These are phyloP conservation scores for Setipinna tenuifilis DNA, from an alignment of 2,797 vertebrate genomes.

Conservation along the genomic window DNA sequence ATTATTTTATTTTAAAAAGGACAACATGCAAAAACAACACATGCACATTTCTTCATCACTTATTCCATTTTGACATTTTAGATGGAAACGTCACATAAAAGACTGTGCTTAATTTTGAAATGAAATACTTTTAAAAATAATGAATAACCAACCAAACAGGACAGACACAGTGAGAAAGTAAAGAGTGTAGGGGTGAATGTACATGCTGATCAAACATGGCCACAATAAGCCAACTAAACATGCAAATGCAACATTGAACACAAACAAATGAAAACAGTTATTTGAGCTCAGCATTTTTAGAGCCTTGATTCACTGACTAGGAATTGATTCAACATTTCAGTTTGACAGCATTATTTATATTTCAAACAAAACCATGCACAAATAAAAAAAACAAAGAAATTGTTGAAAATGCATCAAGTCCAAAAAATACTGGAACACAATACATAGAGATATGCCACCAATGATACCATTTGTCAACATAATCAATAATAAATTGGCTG, in stretches of 20 bases:
- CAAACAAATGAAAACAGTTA: not conserved
- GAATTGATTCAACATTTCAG: not conserved
- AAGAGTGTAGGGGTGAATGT: not conserved
- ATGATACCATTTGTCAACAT: not conserved
- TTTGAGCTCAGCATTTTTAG: not conserved
- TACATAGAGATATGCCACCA: conserved; percentile 4
- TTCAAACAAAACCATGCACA: not conserved
- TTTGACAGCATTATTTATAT: not conserved
- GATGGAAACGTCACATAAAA: not conserved
- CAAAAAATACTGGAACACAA: conserved; percentile 31
- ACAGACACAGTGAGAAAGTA: not conserved
- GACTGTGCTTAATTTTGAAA: not conserved
- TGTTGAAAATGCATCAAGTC: not conserved
- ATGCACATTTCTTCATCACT: conserved; percentile 1
- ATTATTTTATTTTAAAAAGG: conserved; percentile 54
- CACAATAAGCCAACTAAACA: not conserved
- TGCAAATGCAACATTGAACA: conserved; percentile 10
- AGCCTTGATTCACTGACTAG: not conserved
- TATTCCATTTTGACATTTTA: not conserved
- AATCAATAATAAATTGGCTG: conserved; percentile 25
- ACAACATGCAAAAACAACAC: conserved; percentile 45
- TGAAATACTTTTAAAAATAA: not conserved
- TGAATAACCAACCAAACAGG: not conserved
- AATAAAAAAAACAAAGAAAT: not conserved
- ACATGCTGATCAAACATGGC: conserved; percentile 7